phyloP scores from a whole-genome alignment of 1,140 invertebrate genomes.

The Ceratina calcarata region DNA sequence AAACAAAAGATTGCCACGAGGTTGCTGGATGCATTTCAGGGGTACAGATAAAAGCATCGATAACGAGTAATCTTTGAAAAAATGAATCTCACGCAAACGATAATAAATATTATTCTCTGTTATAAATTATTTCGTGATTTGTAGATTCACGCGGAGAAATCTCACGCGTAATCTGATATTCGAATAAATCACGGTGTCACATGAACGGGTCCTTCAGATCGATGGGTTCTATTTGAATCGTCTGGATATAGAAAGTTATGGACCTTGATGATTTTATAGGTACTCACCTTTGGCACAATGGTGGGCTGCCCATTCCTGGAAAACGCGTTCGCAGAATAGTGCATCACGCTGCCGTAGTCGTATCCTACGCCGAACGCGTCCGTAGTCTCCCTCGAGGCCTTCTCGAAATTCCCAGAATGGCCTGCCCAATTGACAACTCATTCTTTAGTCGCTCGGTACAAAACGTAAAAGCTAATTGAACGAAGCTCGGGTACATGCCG shows the following conservation, averaged over 20 bases:
- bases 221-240: neutral
- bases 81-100: no score
- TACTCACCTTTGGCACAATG: conserved; percentile 84
- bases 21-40: no score
- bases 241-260: neutral
- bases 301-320: conserved; percentile 87
- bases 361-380: conserved; percentile 86
- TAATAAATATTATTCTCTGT: no score
- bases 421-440: conserved; percentile 70
- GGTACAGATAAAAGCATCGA: no score
- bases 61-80: no score
- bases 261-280: neutral
- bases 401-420: conserved; percentile 86
- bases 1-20: no score
- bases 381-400: conserved; percentile 81
- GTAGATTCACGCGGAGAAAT: neutral
- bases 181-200: neutral
- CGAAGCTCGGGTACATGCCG: no score
- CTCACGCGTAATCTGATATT: conserved; percentile 6
- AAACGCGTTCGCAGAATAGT: conserved; percentile 90
- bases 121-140: no score
- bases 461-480: no score
- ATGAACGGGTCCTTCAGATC: neutral
- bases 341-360: conserved; percentile 92
- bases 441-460: no score